Evolutionary conservation across 2,888 invertebrate species (phyloP), one percentile per base, ranked within the genome.

Genomic region (Athetis lepigone): DNA sequence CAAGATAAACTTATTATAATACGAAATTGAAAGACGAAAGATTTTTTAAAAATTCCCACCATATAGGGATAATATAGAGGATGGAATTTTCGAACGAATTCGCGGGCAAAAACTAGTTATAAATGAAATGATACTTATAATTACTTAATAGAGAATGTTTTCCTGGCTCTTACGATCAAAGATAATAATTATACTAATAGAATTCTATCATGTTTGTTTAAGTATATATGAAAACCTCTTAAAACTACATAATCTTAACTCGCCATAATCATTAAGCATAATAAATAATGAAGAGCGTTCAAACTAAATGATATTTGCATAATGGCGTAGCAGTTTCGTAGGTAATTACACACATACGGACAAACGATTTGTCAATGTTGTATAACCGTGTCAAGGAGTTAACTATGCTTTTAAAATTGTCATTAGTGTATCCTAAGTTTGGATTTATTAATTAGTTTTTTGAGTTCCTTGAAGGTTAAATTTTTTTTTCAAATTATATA

Each of bases 241-340:
- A 69, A 69, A 72, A 72, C 49, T 51, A 73, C 73, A 69, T 69
- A 55, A 51, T 40, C 8, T 36, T 73, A 49, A 70, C 52, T 39
- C n/a, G 50, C 46, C 9, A 67, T 25, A 68, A 75, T 43, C 52
- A 70, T 69, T 47, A 72, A 42, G 33, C 42, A 11, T 59, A 13
- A 74, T 74, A 67, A 74, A 72, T 70, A 49, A 52, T 51, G 39
- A 75, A 58, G 51, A 55, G 47, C 43, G 33, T 51, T 51, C 49
- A 60, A 62, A 63, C 51, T 58, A 9, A 61, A 56, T 47, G 23
- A 25, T 64, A 72, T 77, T 79, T 68, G 59, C 72, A 79, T 77
- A 77, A 77, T 69, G 43, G 50, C 51, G 66, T 52, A 61, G 62
- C 49, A 56, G 27, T 72, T 71, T 75, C 27, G 39, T 52, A 64